Percentiles rank a stretch among this genome's conserved stretches.
phyloP scores from a whole-genome alignment of 2,113 vertebrate species.

The Strix aluco region DNA sequence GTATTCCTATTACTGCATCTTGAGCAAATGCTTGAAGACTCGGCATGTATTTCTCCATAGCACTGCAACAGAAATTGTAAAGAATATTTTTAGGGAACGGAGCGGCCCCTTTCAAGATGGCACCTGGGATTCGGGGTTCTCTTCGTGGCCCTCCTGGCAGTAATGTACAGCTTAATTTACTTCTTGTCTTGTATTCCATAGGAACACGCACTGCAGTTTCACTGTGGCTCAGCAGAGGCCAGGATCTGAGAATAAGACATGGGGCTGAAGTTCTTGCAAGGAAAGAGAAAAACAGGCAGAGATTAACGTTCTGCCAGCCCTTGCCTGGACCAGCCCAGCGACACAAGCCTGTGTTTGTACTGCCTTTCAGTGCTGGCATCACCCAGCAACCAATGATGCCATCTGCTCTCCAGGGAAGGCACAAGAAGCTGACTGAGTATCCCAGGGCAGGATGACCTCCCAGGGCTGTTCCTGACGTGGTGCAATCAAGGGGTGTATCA shows the following conservation, averaged over 20 bases:
- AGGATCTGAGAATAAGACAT: fast-evolving
- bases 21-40: not conserved
- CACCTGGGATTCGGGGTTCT: not conserved
- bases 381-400: not conserved
- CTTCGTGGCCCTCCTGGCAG: not conserved
- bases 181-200: not conserved
- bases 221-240: not conserved
- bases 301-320: not conserved
- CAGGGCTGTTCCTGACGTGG: not conserved
- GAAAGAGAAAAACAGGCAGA: not conserved
- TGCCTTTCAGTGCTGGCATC: not conserved
- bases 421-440: not conserved
- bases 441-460: not conserved
- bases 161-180: not conserved
- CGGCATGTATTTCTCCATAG: not conserved
- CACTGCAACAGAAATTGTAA: not conserved
- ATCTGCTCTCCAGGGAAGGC: not conserved
- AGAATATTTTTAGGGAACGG: not conserved
- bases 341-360: conserved; percentile 9
- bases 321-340: not conserved
- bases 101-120: not conserved
- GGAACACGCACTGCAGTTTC: not conserved
- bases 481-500: too few species aligned
- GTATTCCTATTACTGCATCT: not conserved
- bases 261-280: not conserved